Conservation (phyloP, 1,140 invertebrate genomes). For the Rhyzopertha dominica region DNA sequence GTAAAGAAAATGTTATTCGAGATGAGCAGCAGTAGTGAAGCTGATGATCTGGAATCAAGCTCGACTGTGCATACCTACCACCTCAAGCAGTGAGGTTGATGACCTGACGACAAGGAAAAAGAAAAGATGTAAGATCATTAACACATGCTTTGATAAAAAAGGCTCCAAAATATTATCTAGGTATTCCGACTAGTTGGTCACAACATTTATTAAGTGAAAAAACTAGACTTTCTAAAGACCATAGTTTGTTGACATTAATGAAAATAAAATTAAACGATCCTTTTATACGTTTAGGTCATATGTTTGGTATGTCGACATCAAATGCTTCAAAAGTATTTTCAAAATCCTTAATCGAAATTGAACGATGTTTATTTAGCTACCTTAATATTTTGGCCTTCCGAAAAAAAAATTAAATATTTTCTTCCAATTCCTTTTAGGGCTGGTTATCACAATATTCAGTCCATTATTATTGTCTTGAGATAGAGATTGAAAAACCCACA, state of each 20-base stretch:
- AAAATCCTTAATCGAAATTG: slow-evolving; percentile 16
- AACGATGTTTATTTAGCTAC: slow-evolving; percentile 10
- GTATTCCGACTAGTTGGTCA: too few species aligned
- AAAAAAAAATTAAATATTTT: slow-evolving; percentile 16
- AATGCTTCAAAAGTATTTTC: slow-evolving; percentile 19
- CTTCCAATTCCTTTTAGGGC: slow-evolving; percentile 24
- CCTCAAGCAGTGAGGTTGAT: too few species aligned
- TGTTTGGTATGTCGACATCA: slow-evolving; percentile 13
- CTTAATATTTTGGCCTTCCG: slow-evolving; percentile 7
- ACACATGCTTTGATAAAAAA: too few species aligned
- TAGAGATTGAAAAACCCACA: slow-evolving; percentile 38
- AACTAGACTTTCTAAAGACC: too few species aligned
- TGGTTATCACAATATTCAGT: slow-evolving; percentile 20
- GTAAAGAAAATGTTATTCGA: too few species aligned
- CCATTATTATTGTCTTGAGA: slow-evolving; percentile 40
- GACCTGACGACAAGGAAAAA: too few species aligned
- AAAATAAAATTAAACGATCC: slow-evolving; percentile 14
- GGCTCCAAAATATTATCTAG: too few species aligned
- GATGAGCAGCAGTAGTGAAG: too few species aligned
- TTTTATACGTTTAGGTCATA: slow-evolving; percentile 13
- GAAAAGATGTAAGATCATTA: too few species aligned
- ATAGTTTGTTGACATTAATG: slow-evolving; percentile 19
- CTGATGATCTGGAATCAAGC: too few species aligned
- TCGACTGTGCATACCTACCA: too few species aligned
- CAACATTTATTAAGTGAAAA: too few species aligned